Conservation (phyloP, 2,797 vertebrate species). For the Onychomys arenicola region DNA sequence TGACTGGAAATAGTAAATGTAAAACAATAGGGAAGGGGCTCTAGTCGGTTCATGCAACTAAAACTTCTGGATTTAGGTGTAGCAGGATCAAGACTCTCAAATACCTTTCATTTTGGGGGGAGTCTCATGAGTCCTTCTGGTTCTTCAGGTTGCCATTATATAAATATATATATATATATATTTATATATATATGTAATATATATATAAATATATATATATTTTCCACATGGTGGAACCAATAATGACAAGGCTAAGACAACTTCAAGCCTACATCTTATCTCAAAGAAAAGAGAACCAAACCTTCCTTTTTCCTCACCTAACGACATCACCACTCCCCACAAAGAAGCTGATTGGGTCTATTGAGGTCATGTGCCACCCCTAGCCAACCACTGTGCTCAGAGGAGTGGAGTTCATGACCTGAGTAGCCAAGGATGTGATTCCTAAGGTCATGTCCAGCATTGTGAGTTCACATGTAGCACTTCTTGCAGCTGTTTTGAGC, state of each 20-base stretch:
- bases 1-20: conserved; percentile 22
- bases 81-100: not conserved
- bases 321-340: not conserved
- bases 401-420: not conserved
- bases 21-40: not conserved
- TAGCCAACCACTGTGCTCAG: not conserved
- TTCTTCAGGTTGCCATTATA: conserved; percentile 36
- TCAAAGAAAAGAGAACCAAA: not conserved
- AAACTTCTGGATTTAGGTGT: conserved; percentile 23
- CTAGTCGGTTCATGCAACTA: conserved; percentile 8
- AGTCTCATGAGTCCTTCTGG: not conserved
- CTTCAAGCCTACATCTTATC: not conserved
- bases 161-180: not conserved
- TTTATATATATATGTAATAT: not conserved
- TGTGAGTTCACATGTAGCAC: not conserved
- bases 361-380: not conserved
- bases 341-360: not conserved
- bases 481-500: not conserved
- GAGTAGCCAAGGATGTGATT: not conserved
- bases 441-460: not conserved
- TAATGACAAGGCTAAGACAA: not conserved
- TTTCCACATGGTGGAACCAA: not conserved
- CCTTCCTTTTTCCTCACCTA: not conserved
- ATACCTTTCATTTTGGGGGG: not conserved
- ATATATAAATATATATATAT: not conserved